phyloP scores from a whole-genome alignment of 2,888 invertebrate species.

The Alviniconcha strummeri region DNA sequence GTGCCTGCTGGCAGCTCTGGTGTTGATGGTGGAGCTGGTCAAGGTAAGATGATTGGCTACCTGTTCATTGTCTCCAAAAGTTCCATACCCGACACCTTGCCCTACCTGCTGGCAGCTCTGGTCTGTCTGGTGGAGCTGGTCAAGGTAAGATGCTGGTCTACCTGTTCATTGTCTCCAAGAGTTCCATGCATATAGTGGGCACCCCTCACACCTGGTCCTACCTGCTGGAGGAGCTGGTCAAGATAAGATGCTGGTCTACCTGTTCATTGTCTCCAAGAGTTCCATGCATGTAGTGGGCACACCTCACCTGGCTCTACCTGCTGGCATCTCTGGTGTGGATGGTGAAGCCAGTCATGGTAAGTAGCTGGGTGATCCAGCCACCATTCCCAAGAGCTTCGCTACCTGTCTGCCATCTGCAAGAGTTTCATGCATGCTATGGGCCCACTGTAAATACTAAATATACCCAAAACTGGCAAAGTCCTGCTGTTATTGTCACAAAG shows the following conservation, averaged over 20 bases:
- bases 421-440: too few species aligned
- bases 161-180: too few species aligned
- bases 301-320: not conserved
- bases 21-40: too few species aligned
- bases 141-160: slow-evolving; percentile 45
- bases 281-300: not conserved
- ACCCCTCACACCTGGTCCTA: not conserved
- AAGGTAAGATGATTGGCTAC: slow-evolving; percentile 59
- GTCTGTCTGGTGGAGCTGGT: slow-evolving; percentile 62
- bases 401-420: too few species aligned
- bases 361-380: not conserved
- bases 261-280: too few species aligned
- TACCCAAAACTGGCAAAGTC: too few species aligned
- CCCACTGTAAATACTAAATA: not conserved
- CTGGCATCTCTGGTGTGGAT: slow-evolving; percentile 62
- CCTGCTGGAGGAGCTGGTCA: too few species aligned
- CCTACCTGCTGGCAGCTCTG: slow-evolving; percentile 63
- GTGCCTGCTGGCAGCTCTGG: too few species aligned
- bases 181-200: too few species aligned
- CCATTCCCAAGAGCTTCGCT: too few species aligned
- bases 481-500: too few species aligned
- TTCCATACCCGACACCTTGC: slow-evolving; percentile 69
- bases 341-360: slow-evolving; percentile 57
- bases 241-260: slow-evolving; percentile 58
- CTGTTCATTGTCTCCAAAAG: slow-evolving; percentile 67